Evolutionary conservation across 2,113 vertebrate species (phyloP).

Genomic region (Propithecus coquereli): DNA sequence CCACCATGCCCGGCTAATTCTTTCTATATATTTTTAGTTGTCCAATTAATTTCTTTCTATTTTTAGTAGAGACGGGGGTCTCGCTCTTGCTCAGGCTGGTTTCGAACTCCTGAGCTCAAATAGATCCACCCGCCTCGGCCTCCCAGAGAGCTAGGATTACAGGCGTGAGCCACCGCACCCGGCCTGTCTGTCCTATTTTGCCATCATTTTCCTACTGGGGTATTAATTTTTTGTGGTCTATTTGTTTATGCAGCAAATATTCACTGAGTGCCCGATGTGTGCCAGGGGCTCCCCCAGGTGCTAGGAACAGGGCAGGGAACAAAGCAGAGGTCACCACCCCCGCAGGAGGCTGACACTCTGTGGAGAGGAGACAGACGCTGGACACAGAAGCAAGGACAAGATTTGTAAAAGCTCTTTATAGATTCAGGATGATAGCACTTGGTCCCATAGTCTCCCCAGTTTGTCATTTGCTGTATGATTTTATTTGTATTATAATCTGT

Average conservation of each 20-base stretch:
- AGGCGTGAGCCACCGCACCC: too few species aligned
- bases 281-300: not conserved
- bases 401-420: not conserved
- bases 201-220: not conserved
- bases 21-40: too few species aligned
- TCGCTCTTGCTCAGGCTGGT: too few species aligned
- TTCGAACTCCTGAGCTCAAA: too few species aligned
- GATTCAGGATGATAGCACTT: not conserved
- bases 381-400: not conserved
- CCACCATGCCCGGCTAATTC: too few species aligned
- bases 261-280: not conserved
- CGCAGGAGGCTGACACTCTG: not conserved
- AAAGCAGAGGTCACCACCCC: not conserved
- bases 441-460: not conserved
- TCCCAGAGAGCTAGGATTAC: too few species aligned
- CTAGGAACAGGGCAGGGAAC: not conserved
- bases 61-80: too few species aligned
- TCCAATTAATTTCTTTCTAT: too few species aligned
- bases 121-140: too few species aligned
- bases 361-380: not conserved
- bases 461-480: not conserved
- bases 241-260: not conserved
- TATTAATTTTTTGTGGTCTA: not conserved
- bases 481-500: not conserved
- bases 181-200: not conserved